These are phyloP conservation scores for Aphelinus atriplicis DNA, from an alignment of 1,140 invertebrate genomes.

Conservation along the genomic window DNA sequence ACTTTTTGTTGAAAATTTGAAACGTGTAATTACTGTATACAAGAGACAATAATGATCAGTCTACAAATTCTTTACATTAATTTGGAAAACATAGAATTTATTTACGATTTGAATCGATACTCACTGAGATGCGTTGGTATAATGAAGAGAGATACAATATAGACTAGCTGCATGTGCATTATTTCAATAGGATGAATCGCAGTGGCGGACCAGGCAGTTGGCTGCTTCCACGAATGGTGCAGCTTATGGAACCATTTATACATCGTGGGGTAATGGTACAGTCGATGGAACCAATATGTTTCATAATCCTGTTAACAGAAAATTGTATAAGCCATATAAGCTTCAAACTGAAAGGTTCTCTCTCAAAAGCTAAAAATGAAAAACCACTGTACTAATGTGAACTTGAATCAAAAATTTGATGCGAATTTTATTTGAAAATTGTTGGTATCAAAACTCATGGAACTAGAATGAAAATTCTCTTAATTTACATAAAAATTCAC, in stretches of 20 bases:
- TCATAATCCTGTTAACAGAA: conserved; percentile 71
- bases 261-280: conserved; percentile 75
- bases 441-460: too few species aligned
- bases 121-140: conserved; percentile 74
- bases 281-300: conserved; percentile 75
- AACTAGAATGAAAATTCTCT: neutral
- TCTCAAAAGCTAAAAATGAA: neutral
- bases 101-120: conserved; percentile 48
- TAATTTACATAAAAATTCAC: neutral
- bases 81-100: too few species aligned
- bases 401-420: conserved; percentile 7
- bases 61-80: too few species aligned
- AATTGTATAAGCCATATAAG: neutral
- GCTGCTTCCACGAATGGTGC: conserved; percentile 80
- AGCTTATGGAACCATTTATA: conserved; percentile 80
- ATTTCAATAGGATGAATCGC: conserved; percentile 79
- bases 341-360: conserved; percentile 9
- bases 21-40: neutral
- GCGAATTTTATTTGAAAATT: neutral
- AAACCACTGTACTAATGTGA: neutral
- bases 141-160: conserved; percentile 68
- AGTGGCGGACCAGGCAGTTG: conserved; percentile 78
- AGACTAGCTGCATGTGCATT: conserved; percentile 70
- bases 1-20: neutral
- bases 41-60: too few species aligned